Evolutionary conservation across 1,140 invertebrate species (phyloP).

Genomic region (Brachystomella parvula): DNA sequence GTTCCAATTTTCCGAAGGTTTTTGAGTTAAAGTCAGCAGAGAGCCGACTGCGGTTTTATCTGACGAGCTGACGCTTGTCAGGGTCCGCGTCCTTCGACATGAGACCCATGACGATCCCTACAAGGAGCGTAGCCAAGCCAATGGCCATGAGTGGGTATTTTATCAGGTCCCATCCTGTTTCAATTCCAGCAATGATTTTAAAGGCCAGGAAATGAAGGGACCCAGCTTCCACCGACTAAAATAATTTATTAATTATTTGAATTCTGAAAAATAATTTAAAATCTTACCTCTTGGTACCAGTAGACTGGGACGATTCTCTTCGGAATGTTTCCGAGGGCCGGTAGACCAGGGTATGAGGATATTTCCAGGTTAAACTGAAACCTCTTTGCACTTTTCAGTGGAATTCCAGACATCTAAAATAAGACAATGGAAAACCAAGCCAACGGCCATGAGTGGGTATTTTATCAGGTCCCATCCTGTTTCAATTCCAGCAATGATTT

Average conservation of each 20-base stretch:
- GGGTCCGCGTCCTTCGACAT: constrained; percentile 25
- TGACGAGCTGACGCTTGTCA: constrained; percentile 30
- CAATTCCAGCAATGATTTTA: constrained; percentile 12
- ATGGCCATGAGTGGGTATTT: constrained; percentile 22
- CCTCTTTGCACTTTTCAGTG: constrained; percentile 23
- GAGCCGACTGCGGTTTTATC: constrained; percentile 21
- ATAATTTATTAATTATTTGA: not conserved
- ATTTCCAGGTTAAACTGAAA: constrained; percentile 28
- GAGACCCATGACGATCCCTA: constrained; percentile 25
- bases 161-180: constrained; percentile 21
- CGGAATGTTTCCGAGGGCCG: constrained; percentile 22
- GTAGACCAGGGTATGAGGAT: constrained; percentile 18
- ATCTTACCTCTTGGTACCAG: constrained; percentile 30
- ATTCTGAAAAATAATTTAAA: not conserved
- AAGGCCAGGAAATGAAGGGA: not conserved
- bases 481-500: constrained; percentile 15
- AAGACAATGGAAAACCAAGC: not conserved
- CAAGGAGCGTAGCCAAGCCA: constrained; percentile 17
- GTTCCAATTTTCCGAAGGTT: too few relatives aligned
- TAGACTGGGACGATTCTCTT: constrained; percentile 24
- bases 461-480: constrained; percentile 20
- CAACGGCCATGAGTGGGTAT: constrained; percentile 20
- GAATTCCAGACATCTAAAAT: constrained; percentile 32
- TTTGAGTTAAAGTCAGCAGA: too few relatives aligned
- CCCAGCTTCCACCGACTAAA: not conserved